Base-by-base conservation (phyloP, 1,140 invertebrate genomes). In the Aphidius gifuensis region DNA sequence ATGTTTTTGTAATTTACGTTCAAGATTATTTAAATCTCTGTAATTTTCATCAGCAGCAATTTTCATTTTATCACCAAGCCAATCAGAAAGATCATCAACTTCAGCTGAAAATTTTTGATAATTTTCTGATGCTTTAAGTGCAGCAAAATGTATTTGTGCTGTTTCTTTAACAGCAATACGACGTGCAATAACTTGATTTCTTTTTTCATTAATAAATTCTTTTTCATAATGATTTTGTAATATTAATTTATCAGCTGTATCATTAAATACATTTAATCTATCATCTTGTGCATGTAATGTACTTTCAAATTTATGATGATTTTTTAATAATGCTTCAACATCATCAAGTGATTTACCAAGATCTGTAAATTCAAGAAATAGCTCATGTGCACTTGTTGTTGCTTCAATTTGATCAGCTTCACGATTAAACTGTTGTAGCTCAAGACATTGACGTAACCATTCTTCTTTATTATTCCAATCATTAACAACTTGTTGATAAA, bases 361-460 rank as follows among this genome's bases (percentile, higher is more conserved):
- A 69, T 96, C 88, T 8, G 86, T 87, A 79, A 92, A 93, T 67
- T 97, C 94, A 9, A 99, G 82, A 80, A 96, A 97, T 0, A 93
- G 91, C 75, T 96, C 91, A 75, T 99, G 96, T 46, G 92, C 92
- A 57, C 93, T 93, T 45, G 92, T 96, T 5, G 93, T 90, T 1
- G 96, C 94, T 81, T 99, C 96, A 64, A 99, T 96, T 74, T 97
- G 93, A 79, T 99, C 96, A 0, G 96, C 96, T 81, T 99, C 97
- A 58, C 93, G 87, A 76, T 96, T 97, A 79, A 98, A 97, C 62
- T 91, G 85, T 80, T 94, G 92, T 55, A 97, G 80, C 69, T 96
- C 92, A 16, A 94, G 81, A 66, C 91, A 90, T 74, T 97, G 93
- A 64, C 89, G 84, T 42, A 96, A 80, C 85, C 90, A 91, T 55